phyloP scores from a whole-genome alignment of 2,113 vertebrate genomes.

The Perccottus glenii region DNA sequence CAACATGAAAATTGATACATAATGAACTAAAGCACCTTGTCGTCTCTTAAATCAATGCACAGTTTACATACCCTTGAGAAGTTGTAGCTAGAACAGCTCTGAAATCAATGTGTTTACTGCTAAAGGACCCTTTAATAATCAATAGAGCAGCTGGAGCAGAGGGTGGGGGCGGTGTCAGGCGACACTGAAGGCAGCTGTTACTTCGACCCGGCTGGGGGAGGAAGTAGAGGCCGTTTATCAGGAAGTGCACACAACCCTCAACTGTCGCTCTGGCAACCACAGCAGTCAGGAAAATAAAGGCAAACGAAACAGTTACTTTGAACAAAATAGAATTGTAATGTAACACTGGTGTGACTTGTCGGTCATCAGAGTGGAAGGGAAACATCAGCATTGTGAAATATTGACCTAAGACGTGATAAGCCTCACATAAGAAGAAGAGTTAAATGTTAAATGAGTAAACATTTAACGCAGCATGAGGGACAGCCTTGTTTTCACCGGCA shows the following conservation, averaged over 20 bases:
- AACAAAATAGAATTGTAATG: constrained; percentile 5
- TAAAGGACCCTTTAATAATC: constrained; percentile 31
- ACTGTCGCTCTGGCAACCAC: constrained; percentile 58
- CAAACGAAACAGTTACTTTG: constrained; percentile 1
- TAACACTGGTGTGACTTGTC: neutral
- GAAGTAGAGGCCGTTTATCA: constrained; percentile 76
- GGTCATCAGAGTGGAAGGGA: constrained; percentile 5
- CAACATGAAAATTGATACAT: neutral
- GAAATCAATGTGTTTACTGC: constrained; percentile 13
- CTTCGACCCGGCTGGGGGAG: constrained; percentile 45
- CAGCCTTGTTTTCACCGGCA: no score
- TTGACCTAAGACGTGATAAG: neutral
- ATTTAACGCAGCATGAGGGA: no score
- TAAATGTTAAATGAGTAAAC: neutral
- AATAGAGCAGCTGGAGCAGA: constrained; percentile 20
- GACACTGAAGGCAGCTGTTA: constrained; percentile 36
- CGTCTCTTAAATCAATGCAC: neutral
- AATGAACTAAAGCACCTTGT: neutral
- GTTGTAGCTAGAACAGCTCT: neutral
- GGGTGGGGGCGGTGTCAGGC: constrained; percentile 13
- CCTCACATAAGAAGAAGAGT: neutral
- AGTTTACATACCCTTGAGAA: constrained; percentile 8
- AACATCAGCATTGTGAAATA: constrained; percentile 18
- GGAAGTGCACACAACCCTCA: constrained; percentile 75
- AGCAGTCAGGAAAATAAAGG: constrained; percentile 6